Evolutionary conservation across 1,140 invertebrate genomes (phyloP), one percentile per base, ranked within the genome.

Genomic region (Drosophila bifasciata): DNA sequence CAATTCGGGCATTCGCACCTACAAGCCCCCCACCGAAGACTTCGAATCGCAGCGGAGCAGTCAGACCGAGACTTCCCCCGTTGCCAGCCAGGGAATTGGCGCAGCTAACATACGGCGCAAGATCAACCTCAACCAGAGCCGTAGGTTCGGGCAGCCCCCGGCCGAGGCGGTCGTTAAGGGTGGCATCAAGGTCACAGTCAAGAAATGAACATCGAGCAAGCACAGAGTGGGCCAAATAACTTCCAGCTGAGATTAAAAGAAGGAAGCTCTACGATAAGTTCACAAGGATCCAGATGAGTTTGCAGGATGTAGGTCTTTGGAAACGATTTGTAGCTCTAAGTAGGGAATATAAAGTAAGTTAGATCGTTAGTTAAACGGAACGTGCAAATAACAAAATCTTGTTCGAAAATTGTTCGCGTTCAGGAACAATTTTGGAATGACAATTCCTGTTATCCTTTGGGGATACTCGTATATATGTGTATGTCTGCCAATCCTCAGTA

Each of bases 1-100:
- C 1, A 92, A 92, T 40, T 91, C 91, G 0, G 91, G 91, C 5
- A 91, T 92, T 28, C 85, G 91, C 23, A 91, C 84, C 0, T 91
- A 91, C 45, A 88, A 77, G n/a, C 77, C 81, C 0, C 45, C 72
- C 5, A 36, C 63, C 3, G 80, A 72, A n/a, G 80, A 76, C n/a
- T 23, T 48, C 9, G 79, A 81, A 1, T 71, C 74, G 6, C 61
- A 63, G 51, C 76, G 80, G 17, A 76, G 80, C 44, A 59, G 51
- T 43, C 46, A 46, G 23, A 57, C 39, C n/a, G 63, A 3, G 11
- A 4, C 32, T 13, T 53, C 4, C 23, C n/a, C 2, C 43, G 21
- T 7, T 44, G n/a, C 36, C 21, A 39, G 9, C 11, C 61, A 16
- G 55, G 46, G 32, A 76, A 77, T 36, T 13, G 32, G 32, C 4